Evolutionary conservation across 1,140 invertebrate species (phyloP).

Genomic region (Thaumatotibia leucotreta): DNA sequence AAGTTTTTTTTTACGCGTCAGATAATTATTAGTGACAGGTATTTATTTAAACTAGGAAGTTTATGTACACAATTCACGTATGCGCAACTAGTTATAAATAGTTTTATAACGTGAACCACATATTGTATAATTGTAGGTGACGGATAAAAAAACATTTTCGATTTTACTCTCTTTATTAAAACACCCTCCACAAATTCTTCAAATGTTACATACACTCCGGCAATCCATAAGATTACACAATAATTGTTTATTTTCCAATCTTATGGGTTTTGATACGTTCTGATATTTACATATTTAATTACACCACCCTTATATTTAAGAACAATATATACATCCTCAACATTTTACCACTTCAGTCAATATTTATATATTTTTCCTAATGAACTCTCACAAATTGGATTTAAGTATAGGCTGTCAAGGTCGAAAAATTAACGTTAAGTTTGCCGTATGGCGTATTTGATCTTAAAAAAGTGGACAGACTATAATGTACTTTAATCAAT

Average conservation of each 20-base stretch:
- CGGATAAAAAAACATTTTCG: constrained; percentile 30
- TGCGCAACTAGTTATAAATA: no score
- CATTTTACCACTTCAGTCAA: constrained; percentile 5
- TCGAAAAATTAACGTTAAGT: no score
- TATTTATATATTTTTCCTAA: neutral
- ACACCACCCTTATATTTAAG: neutral
- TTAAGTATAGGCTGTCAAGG: no score
- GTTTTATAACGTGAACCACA: no score
- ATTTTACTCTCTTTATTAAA: constrained; percentile 70
- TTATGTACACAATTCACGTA: no score
- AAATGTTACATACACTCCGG: constrained; percentile 62
- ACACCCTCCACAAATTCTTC: constrained; percentile 64
- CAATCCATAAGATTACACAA: constrained; percentile 60
- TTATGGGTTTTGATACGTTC: neutral
- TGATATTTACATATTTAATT: constrained; percentile 2
- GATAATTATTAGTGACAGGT: no score
- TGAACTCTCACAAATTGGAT: neutral
- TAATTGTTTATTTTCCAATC: constrained; percentile 41
- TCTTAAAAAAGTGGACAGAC: no score
- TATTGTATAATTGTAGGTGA: no score
- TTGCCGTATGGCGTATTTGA: no score
- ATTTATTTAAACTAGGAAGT: no score
- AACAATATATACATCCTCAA: constrained; percentile 10
- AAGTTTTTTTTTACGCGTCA: constrained; percentile 9
- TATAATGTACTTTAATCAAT: no score